phyloP scores from a whole-genome alignment of 2,888 invertebrate genomes.

The Lycia hirtaria region DNA sequence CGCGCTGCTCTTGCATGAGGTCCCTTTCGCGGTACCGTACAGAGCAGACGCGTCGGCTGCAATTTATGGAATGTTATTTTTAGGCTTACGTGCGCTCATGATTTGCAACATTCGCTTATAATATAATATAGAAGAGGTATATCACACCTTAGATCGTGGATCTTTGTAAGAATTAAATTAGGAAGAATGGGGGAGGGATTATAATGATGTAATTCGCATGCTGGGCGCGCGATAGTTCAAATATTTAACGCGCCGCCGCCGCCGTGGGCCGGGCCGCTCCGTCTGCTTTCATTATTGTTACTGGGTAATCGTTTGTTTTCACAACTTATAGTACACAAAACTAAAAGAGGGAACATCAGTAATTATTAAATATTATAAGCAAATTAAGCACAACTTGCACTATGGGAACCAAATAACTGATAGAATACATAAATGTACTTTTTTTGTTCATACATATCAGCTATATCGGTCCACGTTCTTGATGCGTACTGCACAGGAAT shows the following conservation, averaged over 20 bases:
- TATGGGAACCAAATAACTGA: too few relatives aligned
- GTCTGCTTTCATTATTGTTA: slow-evolving; percentile 34
- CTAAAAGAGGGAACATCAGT: too few relatives aligned
- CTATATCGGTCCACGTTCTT: too few relatives aligned
- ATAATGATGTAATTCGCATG: slow-evolving; percentile 40
- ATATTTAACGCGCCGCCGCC: slow-evolving; percentile 41
- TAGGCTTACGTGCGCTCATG: neutral
- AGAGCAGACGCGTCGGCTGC: too few relatives aligned
- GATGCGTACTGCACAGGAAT: too few relatives aligned
- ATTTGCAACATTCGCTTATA: slow-evolving; percentile 8
- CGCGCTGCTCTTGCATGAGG: too few relatives aligned
- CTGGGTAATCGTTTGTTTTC: slow-evolving; percentile 3
- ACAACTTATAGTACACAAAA: neutral
- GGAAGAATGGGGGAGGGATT: slow-evolving; percentile 42
- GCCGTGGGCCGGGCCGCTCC: slow-evolving; percentile 22
- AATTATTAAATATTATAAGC: too few relatives aligned
- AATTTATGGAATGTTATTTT: too few relatives aligned
- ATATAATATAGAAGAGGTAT: neutral
- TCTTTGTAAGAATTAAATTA: slow-evolving; percentile 42
- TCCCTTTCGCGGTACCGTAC: too few relatives aligned
- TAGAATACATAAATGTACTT: too few relatives aligned
- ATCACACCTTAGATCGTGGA: slow-evolving; percentile 6
- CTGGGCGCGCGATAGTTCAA: slow-evolving; percentile 39
- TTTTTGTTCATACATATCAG: too few relatives aligned
- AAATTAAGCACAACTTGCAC: too few relatives aligned